A percentile compares a stretch with the other conserved stretches of the same genome.
phyloP scores from a whole-genome alignment of 2,797 vertebrate species.

The Pempheris klunzingeri region DNA sequence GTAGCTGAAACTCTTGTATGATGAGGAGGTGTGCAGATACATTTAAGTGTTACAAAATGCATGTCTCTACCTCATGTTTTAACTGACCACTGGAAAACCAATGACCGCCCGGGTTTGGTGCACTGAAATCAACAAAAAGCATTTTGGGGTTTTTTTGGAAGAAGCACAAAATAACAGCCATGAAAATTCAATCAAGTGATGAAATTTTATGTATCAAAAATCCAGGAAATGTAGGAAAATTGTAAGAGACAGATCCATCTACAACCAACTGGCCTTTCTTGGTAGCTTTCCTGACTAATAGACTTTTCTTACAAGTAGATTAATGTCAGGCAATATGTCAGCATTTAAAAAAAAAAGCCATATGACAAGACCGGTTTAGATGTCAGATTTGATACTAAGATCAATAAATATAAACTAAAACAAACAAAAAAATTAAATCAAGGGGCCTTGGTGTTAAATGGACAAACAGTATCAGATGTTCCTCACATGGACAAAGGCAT shows the following conservation, averaged over 20 bases:
- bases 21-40: slow-evolving; percentile 66
- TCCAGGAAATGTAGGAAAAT: slow-evolving; percentile 38
- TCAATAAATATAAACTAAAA: slow-evolving; percentile 32
- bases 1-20: slow-evolving; percentile 49
- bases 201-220: too few species aligned
- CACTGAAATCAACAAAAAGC: slow-evolving; percentile 51
- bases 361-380: slow-evolving; percentile 51
- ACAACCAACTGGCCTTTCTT: slow-evolving; percentile 64
- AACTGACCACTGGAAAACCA: slow-evolving; percentile 47
- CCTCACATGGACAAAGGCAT: slow-evolving; percentile 22
- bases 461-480: slow-evolving; percentile 23
- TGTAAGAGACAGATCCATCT: slow-evolving; percentile 27
- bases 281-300: slow-evolving; percentile 55
- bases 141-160: slow-evolving; percentile 39
- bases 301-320: slow-evolving; percentile 61
- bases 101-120: slow-evolving; percentile 34
- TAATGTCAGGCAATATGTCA: slow-evolving; percentile 45
- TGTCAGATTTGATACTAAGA: slow-evolving; percentile 66
- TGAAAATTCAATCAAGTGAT: slow-evolving; percentile 38
- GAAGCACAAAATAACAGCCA: slow-evolving; percentile 74
- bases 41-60: slow-evolving; percentile 55
- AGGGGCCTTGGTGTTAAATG: slow-evolving; percentile 43
- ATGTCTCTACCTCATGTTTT: slow-evolving; percentile 76
- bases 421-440: slow-evolving; percentile 32
- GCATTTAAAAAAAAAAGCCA: slow-evolving; percentile 70